phyloP scores from a whole-genome alignment of 2,113 vertebrate species.

The Scopus umbretta region DNA sequence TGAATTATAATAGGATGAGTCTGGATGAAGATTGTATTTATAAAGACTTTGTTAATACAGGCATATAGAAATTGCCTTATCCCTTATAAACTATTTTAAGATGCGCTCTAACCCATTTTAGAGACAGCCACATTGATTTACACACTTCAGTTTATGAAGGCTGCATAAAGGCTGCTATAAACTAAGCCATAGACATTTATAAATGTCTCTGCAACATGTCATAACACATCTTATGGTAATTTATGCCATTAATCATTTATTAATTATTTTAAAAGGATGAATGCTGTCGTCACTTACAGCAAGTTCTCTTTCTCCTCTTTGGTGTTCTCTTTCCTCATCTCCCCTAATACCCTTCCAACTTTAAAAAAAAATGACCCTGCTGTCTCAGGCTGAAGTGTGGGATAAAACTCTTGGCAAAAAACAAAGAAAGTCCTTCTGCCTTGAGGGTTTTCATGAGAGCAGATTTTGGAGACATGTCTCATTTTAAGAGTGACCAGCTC shows the following conservation, averaged over 20 bases:
- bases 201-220: conserved; percentile 65
- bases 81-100: conserved; percentile 42
- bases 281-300: neutral
- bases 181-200: conserved; percentile 51
- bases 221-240: conserved; percentile 59
- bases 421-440: neutral
- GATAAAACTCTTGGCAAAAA: neutral
- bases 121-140: conserved; percentile 61
- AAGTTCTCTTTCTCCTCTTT: neutral
- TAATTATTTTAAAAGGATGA: conserved; percentile 36
- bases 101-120: neutral
- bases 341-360: neutral
- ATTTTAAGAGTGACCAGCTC: neutral
- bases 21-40: neutral
- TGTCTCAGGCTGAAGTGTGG: neutral
- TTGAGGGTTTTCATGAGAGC: neutral
- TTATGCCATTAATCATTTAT: conserved; percentile 47
- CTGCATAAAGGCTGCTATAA: conserved; percentile 48
- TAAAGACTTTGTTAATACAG: conserved; percentile 58
- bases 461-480: accelerated
- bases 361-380: neutral
- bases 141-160: conserved; percentile 45
- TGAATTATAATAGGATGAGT: neutral
- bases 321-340: neutral
- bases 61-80: conserved; percentile 21